Evolutionary conservation across 2,113 vertebrate species (phyloP), one percentile per base, ranked within the genome.

Genomic region (Neopipo cinnamomea): DNA sequence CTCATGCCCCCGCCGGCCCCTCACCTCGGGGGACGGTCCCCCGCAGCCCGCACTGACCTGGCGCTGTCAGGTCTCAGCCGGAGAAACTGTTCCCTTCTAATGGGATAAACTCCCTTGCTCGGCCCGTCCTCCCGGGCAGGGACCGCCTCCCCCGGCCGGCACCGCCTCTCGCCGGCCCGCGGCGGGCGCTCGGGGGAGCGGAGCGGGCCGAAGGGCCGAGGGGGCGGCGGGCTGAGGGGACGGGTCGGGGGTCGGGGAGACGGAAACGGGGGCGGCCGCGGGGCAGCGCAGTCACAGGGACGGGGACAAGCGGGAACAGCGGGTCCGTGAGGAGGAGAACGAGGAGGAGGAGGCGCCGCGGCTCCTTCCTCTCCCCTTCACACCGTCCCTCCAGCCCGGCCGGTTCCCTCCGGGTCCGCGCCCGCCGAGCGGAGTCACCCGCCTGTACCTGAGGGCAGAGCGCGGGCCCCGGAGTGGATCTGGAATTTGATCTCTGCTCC

Each of bases 401-500:
- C 74, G 1, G 61, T 18, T 39, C 56, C 50, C 70, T 21, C 33
- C 66, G 58, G 75, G 53, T 39, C 28, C 53, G 72, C 14, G 52
- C 49, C 75, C 74, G 39, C 6, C 12, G 41, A 56, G 73, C 50
- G 50, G 6, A 7, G 1, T 3, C 28, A 2, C 59, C 14, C 16
- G 50, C 37, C 21, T 1, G 79, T 80, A 85, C 63, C 87, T 66
- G 91, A 80, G 93, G 91, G 89, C 93, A 80, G 72, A 39, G 37
- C 81, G 59, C 77, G 76, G 63, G 85, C 88, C 86, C 62, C 15
- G 72, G 33, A 5, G 70, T 20, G 79, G 25, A 2, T 55, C 85
- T 94, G 93, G 93, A 94, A 13, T 95, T 94, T 96, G 95, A 91
- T 95, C 93, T 77, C 95, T 93, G 93, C 84, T 89, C 91, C n/a